Evolutionary conservation across 2,797 vertebrate genomes (phyloP), one percentile per base, ranked within the genome.

Genomic region (Cirrhinus mrigala): DNA sequence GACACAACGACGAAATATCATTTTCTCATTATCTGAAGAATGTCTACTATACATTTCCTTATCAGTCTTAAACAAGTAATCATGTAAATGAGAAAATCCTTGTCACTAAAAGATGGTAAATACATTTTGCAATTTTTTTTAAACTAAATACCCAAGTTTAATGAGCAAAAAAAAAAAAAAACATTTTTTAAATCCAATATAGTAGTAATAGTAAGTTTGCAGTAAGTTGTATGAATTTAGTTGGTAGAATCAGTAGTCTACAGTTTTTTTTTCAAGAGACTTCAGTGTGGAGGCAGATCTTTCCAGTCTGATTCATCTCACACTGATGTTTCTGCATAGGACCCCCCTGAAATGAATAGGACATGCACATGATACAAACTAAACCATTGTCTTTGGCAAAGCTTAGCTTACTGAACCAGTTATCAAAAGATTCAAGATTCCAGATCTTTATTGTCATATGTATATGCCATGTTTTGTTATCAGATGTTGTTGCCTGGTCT

Each of bases 401-500:
- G 1, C 29, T 29, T 29, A 29, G 29, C 3, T 29, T 29, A 29
- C 29, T 29, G 29, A 29, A 29, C 29, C 29, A 29, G 29, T 29
- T 29, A 29, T 29, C 29, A 29, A 29, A 1, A 29, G 29, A 29
- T 29, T 40, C 6, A 40, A 44, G 40, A 44, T 44, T 44, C 40
- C 6, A 6, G 40, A 8, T 44, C 40, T 44, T 44, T 44, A 44
- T 44, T 7, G 40, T 8, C 40, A 44, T 44, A 44, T 44, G 40
- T 6, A 44, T 0, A 44, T 8, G 7, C 6, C 40, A 8, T 44
- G 8, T 44, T 44, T 8, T 44, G 6, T 44, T 44, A 44, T 8
- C 37, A 54, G n/a, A 90, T 37, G 18, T 86, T 83, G 7, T 91
- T 85, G 81, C 87, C 89, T 78, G 50, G 33, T 80, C 18, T 77